Percentiles rank a stretch among this genome's conserved stretches.
Evolutionary conservation across 2,113 vertebrate species (phyloP).

Genomic region (Plotosus lineatus): DNA sequence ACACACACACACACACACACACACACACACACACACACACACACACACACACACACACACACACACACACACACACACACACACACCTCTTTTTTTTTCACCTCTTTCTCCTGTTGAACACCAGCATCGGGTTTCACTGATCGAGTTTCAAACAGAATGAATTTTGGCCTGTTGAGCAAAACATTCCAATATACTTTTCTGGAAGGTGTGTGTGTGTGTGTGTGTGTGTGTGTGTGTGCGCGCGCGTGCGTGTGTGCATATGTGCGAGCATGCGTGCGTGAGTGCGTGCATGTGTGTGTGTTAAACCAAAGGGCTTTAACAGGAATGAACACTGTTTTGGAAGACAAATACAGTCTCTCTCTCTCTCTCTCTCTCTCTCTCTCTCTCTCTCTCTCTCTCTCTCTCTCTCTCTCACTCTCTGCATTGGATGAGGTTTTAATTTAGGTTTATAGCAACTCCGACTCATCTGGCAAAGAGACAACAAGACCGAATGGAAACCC

Average conservation of each 20-base stretch:
- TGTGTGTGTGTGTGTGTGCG: constrained; percentile 8
- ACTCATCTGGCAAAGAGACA: constrained; percentile 36
- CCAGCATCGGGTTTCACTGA: constrained; percentile 12
- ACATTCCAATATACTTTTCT: constrained; percentile 28
- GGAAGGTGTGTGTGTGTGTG: constrained; percentile 1
- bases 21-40: too few species aligned
- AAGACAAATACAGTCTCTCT: constrained; percentile 2
- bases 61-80: too few species aligned
- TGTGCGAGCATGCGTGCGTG: not conserved
- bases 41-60: too few species aligned
- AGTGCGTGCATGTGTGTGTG: constrained; percentile 7
- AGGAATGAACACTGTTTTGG: constrained; percentile 35
- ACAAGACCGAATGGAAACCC: constrained; percentile 32
- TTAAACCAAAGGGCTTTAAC: constrained; percentile 8
- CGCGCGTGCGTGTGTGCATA: not conserved
- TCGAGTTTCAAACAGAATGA: not conserved
- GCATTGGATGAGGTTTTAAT: constrained; percentile 43
- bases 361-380: not conserved
- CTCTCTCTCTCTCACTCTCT: constrained; percentile 6
- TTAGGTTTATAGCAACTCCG: constrained; percentile 44
- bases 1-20: too few species aligned
- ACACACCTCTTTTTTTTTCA: not conserved
- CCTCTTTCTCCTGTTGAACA: not conserved
- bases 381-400: constrained; percentile 14
- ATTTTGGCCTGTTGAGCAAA: constrained; percentile 31